These are phyloP conservation scores for Karalla daura DNA, from an alignment of 2,797 vertebrate species.

Conservation along the genomic window DNA sequence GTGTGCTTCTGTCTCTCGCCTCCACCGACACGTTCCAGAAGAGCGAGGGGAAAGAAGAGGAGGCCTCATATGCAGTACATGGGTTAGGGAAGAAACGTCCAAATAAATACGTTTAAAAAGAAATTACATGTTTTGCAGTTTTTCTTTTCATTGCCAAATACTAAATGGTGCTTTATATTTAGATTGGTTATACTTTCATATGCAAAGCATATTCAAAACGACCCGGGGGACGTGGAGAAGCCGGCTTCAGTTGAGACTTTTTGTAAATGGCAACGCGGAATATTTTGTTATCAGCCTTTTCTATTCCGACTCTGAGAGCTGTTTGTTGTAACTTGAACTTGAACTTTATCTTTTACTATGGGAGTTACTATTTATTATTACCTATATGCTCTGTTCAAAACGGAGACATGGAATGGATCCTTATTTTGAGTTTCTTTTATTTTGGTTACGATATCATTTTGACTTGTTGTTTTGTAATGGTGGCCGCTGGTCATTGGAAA, in stretches of 20 bases:
- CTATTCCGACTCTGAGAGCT: conserved; percentile 99
- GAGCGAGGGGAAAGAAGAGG: conserved; percentile 71
- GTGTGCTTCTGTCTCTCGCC: conserved; percentile 95
- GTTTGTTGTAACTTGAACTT: conserved; percentile 99
- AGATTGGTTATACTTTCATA: conserved; percentile 99
- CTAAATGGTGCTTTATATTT: conserved; percentile 99
- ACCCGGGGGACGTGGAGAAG: conserved; percentile 88
- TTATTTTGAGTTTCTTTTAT: conserved; percentile 87
- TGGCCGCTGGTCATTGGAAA: conserved; percentile 98
- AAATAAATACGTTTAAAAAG: conserved; percentile 82
- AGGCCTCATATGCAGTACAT: conserved; percentile 97
- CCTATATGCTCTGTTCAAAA: conserved; percentile 98
- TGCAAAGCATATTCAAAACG: conserved; percentile 99
- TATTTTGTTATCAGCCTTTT: conserved; percentile 99
- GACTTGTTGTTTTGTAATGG: conserved; percentile 85
- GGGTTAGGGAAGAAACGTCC: conserved; percentile 82
- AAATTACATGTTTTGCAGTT: conserved; percentile 93
- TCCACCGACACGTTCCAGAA: conserved; percentile 95
- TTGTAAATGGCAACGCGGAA: conserved; percentile 99
- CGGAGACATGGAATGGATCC: conserved; percentile 93
- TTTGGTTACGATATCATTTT: conserved; percentile 71
- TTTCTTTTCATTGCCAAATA: conserved; percentile 99
- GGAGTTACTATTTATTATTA: conserved; percentile 99
- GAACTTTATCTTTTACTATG: conserved; percentile 99
- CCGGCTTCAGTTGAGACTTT: conserved; percentile 99